phyloP scores from a whole-genome alignment of 1,140 invertebrate species.

The Conus ventricosus region DNA sequence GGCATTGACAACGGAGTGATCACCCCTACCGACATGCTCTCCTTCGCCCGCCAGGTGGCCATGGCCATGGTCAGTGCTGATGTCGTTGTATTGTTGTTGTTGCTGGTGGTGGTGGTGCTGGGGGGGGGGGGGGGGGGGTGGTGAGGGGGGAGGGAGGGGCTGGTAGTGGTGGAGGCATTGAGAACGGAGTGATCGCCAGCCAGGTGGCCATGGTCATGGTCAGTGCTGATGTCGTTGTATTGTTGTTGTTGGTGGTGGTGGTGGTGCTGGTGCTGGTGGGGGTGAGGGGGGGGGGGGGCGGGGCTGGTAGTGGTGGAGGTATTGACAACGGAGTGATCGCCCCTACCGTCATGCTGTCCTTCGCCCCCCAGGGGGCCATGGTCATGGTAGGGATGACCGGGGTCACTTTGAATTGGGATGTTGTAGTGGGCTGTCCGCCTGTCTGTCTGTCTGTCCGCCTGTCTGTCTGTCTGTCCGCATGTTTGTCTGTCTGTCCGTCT shows the following conservation, averaged over 20 bases:
- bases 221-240: neutral
- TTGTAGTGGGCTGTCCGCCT: too few relatives aligned
- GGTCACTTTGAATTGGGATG: too few relatives aligned
- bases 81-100: neutral
- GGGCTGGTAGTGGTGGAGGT: neutral
- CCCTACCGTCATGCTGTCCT: conserved; percentile 70
- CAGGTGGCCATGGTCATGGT: neutral
- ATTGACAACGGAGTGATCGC: conserved; percentile 60
- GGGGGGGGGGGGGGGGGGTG: neutral
- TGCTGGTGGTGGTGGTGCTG: neutral
- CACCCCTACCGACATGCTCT: conserved; percentile 69
- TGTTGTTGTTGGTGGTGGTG: neutral
- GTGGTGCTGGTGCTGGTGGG: neutral
- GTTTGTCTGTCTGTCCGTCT: too few relatives aligned
- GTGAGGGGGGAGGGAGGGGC: too few relatives aligned
- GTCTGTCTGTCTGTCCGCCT: too few relatives aligned
- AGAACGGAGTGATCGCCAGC: conserved; percentile 27
- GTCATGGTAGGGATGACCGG: conserved; percentile 64
- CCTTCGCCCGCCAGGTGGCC: conserved; percentile 71
- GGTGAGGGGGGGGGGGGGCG: neutral
- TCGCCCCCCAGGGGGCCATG: conserved; percentile 71
- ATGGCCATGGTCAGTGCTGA: conserved; percentile 71
- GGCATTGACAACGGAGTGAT: conserved; percentile 68
- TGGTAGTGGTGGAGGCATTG: neutral
- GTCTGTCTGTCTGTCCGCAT: too few relatives aligned